Conservation (phyloP, 30 jellyfish, hydroid and myxozoan genomes). For the Hydractinia symbiolongicarpus region DNA sequence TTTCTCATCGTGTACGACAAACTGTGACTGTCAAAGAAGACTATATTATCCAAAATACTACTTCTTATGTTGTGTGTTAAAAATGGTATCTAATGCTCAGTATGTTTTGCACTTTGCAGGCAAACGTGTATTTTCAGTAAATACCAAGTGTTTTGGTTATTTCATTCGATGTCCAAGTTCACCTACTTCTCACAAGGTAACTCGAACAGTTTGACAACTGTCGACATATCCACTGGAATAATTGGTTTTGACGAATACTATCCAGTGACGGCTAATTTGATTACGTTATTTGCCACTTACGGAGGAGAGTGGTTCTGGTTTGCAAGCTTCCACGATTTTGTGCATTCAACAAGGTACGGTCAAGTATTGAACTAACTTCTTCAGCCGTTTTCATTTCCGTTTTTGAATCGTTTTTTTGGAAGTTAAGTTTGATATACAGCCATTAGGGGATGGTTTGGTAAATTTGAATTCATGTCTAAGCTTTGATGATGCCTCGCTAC, state of each 20-base stretch:
- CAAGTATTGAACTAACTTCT: background rate
- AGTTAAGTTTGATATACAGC: too few relatives aligned
- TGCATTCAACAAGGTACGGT: constrained; percentile 6
- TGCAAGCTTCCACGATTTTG: constrained; percentile 4
- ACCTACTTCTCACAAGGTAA: constrained; percentile 65
- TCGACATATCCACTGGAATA: constrained; percentile 71
- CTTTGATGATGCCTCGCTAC: too few relatives aligned
- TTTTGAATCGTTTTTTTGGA: background rate
- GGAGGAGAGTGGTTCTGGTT: constrained; percentile 47
- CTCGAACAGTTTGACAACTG: constrained; percentile 64
- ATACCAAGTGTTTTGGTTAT: background rate
- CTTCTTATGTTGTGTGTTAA: too few relatives aligned
- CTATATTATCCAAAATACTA: too few relatives aligned
- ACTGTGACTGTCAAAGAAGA: too few relatives aligned
- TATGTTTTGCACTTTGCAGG: too few relatives aligned
- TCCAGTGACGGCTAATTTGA: constrained; percentile 38
- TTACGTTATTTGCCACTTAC: constrained; percentile 45
- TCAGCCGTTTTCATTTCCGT: background rate
- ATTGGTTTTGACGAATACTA: constrained; percentile 41
- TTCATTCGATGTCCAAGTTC: constrained; percentile 35
- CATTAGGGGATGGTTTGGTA: too few relatives aligned
- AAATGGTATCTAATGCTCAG: too few relatives aligned
- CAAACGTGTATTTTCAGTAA: too few relatives aligned
- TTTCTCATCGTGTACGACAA: too few relatives aligned
- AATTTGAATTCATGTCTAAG: too few relatives aligned